Percentiles rank a stretch among this genome's conserved stretches.
phyloP scores from a whole-genome alignment of 1,140 invertebrate genomes.

The Calosoma granatense region DNA sequence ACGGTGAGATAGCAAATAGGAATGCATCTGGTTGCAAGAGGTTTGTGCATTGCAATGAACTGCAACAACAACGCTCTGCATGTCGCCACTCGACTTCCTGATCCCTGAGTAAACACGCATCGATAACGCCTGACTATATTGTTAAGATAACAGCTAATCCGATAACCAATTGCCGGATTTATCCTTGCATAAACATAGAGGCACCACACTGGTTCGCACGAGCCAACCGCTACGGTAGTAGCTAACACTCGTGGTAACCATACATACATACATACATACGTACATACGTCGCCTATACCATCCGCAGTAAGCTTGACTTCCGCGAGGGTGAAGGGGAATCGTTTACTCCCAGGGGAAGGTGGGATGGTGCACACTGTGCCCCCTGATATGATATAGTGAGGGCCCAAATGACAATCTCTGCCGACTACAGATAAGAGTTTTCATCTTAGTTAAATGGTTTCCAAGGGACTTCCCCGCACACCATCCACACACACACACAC shows the following conservation, averaged over 20 bases:
- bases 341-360: neutral
- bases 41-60: neutral
- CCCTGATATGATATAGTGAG: constrained; percentile 5
- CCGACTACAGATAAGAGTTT: neutral
- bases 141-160: constrained; percentile 5
- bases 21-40: neutral
- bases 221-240: neutral
- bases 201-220: neutral
- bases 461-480: constrained; percentile 3
- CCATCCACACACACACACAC: neutral
- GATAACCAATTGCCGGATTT: constrained; percentile 8
- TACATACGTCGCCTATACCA: too few relatives aligned
- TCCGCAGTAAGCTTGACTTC: neutral
- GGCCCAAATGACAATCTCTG: constrained; percentile 4
- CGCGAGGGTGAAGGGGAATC: neutral
- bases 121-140: constrained; percentile 6
- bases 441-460: constrained; percentile 8
- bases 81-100: neutral
- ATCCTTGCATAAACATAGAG: neutral
- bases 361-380: too few relatives aligned
- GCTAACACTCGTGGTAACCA: too few relatives aligned
- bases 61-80: neutral
- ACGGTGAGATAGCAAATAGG: neutral
- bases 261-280: too few relatives aligned
- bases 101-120: constrained; percentile 7